phyloP scores from a whole-genome alignment of 2,888 invertebrate species.

The Cancer borealis region DNA sequence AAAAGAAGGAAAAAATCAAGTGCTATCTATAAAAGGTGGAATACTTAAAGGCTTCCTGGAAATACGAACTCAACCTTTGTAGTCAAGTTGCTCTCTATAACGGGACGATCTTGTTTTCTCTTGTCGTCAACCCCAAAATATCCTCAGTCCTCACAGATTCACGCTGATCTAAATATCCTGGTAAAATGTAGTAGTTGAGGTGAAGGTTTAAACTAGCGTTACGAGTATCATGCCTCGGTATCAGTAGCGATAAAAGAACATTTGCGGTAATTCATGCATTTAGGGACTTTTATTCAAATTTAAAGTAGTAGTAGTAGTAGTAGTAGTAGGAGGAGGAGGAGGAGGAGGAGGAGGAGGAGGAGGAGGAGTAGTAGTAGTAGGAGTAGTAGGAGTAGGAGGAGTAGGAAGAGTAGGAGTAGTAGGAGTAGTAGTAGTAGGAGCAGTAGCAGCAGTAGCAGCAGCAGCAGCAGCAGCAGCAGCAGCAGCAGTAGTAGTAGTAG shows the following conservation, averaged over 20 bases:
- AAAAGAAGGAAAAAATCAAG: background rate
- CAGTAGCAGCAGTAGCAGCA: too few relatives aligned
- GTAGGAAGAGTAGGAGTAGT: background rate
- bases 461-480: background rate
- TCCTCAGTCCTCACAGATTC: background rate
- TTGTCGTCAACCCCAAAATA: background rate
- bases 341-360: background rate
- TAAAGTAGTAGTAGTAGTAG: background rate
- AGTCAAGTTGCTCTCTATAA: background rate
- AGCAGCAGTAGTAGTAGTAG: too few relatives aligned
- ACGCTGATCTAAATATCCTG: background rate
- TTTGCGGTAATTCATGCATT: background rate
- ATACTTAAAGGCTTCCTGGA: background rate
- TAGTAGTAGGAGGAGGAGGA: background rate
- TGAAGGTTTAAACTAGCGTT: background rate
- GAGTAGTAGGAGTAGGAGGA: background rate
- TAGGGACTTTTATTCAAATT: background rate
- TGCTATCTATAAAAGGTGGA: background rate
- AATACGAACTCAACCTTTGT: background rate
- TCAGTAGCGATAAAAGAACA: background rate
- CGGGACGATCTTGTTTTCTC: background rate
- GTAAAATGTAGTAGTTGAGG: background rate
- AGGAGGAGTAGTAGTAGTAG: slow-evolving; percentile 1
- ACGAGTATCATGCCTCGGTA: background rate
- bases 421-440: background rate